Evolutionary conservation across 1,140 invertebrate species (phyloP).

Genomic region (Drosophila obscura): DNA sequence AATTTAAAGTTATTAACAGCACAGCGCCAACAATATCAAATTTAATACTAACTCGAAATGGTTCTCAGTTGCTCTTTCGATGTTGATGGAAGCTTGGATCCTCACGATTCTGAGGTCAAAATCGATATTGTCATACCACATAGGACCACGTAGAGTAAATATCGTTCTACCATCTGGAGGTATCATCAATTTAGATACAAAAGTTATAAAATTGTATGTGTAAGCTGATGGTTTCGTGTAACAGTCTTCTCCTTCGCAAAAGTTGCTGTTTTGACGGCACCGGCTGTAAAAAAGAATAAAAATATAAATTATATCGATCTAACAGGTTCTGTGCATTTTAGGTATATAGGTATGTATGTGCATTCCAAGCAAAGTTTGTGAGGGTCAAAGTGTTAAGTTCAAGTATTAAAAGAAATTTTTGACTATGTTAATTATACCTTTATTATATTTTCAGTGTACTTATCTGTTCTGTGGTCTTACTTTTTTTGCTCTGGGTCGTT

Average conservation of each 20-base stretch:
- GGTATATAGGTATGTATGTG: too few relatives aligned
- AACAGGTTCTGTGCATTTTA: too few relatives aligned
- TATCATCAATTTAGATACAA: conserved; percentile 92
- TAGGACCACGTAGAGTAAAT: conserved; percentile 94
- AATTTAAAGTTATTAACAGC: too few relatives aligned
- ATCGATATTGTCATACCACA: conserved; percentile 87
- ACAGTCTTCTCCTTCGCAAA: conserved; percentile 90
- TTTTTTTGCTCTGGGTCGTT: conserved; percentile 89
- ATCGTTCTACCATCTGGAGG: conserved; percentile 87
- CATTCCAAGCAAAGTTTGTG: too few relatives aligned
- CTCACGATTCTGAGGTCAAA: conserved; percentile 55
- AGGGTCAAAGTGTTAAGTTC: conserved; percentile 47
- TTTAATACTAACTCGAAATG: conserved; percentile 87
- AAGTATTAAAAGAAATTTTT: conserved; percentile 3
- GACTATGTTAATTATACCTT: too few relatives aligned
- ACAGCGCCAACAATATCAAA: not conserved
- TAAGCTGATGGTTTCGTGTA: conserved; percentile 91
- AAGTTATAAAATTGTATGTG: conserved; percentile 96
- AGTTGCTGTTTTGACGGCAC: conserved; percentile 89
- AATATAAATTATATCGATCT: not conserved
- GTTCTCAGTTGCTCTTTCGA: conserved; percentile 86
- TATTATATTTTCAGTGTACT: too few relatives aligned
- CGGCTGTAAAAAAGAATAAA: conserved; percentile 86
- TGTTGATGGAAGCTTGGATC: conserved; percentile 85
- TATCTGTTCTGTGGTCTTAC: conserved; percentile 85